A percentile compares a stretch with the other conserved stretches of the same genome.
Evolutionary conservation across 2,797 vertebrate species (phyloP).

Genomic region (Loriculus beryllinus): DNA sequence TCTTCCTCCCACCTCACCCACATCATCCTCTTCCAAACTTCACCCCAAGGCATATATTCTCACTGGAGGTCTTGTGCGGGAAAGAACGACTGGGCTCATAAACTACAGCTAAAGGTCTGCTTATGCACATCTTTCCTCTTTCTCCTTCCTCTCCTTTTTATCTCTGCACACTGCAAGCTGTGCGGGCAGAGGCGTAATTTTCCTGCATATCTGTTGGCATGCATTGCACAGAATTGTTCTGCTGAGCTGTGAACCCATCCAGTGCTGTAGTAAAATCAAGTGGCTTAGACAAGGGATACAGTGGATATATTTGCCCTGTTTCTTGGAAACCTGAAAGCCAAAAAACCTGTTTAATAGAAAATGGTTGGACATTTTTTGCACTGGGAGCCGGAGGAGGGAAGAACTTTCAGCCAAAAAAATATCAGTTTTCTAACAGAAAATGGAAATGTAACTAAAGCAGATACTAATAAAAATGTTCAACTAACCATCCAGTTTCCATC

Average conservation of each 20-base stretch:
- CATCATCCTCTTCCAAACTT: not conserved
- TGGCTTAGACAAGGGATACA: not conserved
- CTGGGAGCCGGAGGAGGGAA: conserved; percentile 29
- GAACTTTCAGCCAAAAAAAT: conserved; percentile 45
- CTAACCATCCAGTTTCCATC: conserved; percentile 19
- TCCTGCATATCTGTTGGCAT: not conserved
- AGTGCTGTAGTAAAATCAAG: conserved; percentile 1
- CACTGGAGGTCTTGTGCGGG: not conserved
- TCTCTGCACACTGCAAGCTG: not conserved
- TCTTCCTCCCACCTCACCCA: not conserved
- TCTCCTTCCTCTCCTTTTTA: not conserved
- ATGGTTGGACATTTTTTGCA: conserved; percentile 21
- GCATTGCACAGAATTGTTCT: not conserved
- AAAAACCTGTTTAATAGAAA: conserved; percentile 44
- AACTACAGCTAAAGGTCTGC: not conserved
- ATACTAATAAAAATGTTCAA: conserved; percentile 44
- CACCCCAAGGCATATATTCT: not conserved
- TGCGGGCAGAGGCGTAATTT: not conserved
- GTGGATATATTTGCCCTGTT: conserved; percentile 52
- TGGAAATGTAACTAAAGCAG: conserved; percentile 38
- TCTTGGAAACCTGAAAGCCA: conserved; percentile 58
- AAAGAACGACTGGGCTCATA: not conserved
- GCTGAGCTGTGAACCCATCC: not conserved
- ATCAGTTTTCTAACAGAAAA: conserved; percentile 50
- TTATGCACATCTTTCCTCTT: not conserved